Evolutionary conservation across 1,140 invertebrate species (phyloP).

Genomic region (Leptopilina boulardi): DNA sequence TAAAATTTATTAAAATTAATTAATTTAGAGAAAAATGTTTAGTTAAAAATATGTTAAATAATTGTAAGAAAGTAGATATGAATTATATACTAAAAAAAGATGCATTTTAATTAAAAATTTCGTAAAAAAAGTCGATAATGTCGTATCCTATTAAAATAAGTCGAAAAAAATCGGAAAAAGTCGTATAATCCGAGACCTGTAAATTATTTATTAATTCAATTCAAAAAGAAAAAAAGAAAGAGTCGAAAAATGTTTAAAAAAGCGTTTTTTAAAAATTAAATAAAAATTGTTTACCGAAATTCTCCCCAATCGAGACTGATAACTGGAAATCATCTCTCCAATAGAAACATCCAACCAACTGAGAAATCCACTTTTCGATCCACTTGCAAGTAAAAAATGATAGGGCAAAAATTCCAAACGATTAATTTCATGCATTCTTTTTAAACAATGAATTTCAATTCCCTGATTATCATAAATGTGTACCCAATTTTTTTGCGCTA

Average conservation of each 20-base stretch:
- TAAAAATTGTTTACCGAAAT: constrained; percentile 75
- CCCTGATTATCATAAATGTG: constrained; percentile 99
- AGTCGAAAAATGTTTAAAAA: too few species aligned
- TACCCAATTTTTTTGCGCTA: constrained; percentile 97
- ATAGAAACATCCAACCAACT: constrained; percentile 96
- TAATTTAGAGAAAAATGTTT: too few species aligned
- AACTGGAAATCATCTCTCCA: constrained; percentile 90
- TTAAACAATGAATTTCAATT: constrained; percentile 97
- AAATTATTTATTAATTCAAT: background rate
- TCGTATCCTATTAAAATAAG: too few species aligned
- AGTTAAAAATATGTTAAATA: too few species aligned
- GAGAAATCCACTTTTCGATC: constrained; percentile 88
- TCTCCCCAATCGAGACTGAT: constrained; percentile 84
- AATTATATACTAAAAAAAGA: too few species aligned
- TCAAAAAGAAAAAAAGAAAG: background rate
- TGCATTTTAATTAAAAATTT: too few species aligned
- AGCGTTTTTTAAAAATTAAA: background rate
- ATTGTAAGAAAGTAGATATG: too few species aligned
- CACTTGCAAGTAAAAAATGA: constrained; percentile 95
- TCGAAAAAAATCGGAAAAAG: too few species aligned
- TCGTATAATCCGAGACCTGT: too few species aligned
- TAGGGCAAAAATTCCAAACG: constrained; percentile 97
- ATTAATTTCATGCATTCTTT: constrained; percentile 87
- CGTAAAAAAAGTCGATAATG: too few species aligned
- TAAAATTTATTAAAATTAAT: too few species aligned